Evolutionary conservation across 37 sponge, comb jelly and placozoan species (phyloP), one percentile per base, ranked within the genome.

Genomic region (Geodia barretti): DNA sequence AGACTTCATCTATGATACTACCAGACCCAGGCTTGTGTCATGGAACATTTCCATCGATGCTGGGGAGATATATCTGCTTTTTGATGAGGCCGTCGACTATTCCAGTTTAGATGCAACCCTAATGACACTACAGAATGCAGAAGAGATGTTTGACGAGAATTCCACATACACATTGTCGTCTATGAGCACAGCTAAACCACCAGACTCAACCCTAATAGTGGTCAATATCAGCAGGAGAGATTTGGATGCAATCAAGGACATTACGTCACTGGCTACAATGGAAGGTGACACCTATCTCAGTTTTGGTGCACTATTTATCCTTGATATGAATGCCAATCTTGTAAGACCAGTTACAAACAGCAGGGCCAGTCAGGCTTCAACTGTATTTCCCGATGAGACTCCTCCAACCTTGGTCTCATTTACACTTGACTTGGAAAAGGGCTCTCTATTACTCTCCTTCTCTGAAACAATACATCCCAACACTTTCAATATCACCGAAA

Each of bases 401-500:
- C 60, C 59, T 29, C 96, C 96, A 54, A 68, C 30, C 2, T 68
- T 96, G 8, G 86, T 59, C 0, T 24, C 35, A 0, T 96, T 90
- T 73, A 60, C 39, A 3, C 68, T 96, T 29, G 60, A 85, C 64
- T 73, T 93, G 24, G 82, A 96, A 38, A 37, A 69, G 19, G 85
- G 91, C 35, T 30, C 68, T 19, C 31, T 96, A 17, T 68, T 40
- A 3, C 80, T 96, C 8, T 81, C 67, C 11, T 96, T 96, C 91
- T 89, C 92, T 60, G 96, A 96, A 68, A 96, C 96, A 41, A 69
- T 96, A 21, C 83, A 87, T 68, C 87, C 90, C 11, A 32, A 75
- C 34, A 73, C 79, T 24, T 73, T 96, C 67, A 89, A 96, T 62
- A 77, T 89, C 62, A 93, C 96, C 31, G 89, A 80, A 26, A 80